Evolutionary conservation across 1,140 invertebrate genomes (phyloP).

Genomic region (Globodera rostochiensis): DNA sequence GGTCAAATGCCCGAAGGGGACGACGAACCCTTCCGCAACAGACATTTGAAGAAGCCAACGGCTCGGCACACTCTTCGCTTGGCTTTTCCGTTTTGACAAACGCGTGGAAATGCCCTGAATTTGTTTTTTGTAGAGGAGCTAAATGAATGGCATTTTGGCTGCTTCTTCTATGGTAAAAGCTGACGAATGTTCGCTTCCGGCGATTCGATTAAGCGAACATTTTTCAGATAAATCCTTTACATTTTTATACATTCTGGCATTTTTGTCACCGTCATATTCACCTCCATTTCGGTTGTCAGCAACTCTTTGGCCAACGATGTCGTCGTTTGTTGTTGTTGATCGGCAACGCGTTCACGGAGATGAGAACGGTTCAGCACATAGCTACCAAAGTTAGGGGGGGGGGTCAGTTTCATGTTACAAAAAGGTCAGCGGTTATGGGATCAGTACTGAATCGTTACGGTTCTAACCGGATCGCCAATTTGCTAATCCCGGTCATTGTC

Average conservation of each 20-base stretch:
- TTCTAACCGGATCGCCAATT: not conserved
- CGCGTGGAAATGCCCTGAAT: slow-evolving; percentile 47
- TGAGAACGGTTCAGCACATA: slow-evolving; percentile 24
- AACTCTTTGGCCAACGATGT: slow-evolving; percentile 43
- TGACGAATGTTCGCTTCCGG: not conserved
- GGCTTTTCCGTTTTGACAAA: slow-evolving; percentile 42
- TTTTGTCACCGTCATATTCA: slow-evolving; percentile 1
- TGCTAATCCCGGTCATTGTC: not conserved
- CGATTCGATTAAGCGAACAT: slow-evolving; percentile 9
- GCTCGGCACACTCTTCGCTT: slow-evolving; percentile 1
- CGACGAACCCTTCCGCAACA: slow-evolving; percentile 23
- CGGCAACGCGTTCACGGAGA: slow-evolving; percentile 10
- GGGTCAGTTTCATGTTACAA: too few relatives aligned
- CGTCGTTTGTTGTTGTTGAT: not conserved
- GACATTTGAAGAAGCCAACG: slow-evolving; percentile 45
- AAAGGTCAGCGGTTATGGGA: too few relatives aligned
- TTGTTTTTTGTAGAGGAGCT: too few relatives aligned
- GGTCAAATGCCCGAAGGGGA: too few relatives aligned
- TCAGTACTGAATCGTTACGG: too few relatives aligned
- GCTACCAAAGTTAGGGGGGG: not conserved
- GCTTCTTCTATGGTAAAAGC: too few relatives aligned
- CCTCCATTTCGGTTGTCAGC: slow-evolving; percentile 36
- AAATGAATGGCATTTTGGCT: too few relatives aligned
- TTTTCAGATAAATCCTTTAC: not conserved
- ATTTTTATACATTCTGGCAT: not conserved